Base-by-base conservation (phyloP, 1,140 invertebrate species). In the Choristoneura fumiferana region DNA sequence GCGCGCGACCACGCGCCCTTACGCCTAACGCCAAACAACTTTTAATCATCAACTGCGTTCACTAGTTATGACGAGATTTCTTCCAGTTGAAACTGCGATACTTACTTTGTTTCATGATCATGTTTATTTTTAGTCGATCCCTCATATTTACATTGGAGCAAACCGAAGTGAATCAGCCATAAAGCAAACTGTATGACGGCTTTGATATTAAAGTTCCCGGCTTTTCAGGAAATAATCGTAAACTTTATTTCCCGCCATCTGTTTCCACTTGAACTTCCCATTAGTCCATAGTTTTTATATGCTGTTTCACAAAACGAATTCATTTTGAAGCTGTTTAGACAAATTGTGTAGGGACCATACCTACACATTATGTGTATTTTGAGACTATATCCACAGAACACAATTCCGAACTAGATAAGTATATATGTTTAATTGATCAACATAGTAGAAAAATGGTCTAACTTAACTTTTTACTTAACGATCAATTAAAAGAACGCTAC, bases 41-140 rank as follows among this genome's bases (percentile, higher is more conserved):
- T 77, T 78, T 84, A 83, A 84, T 86, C 77, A 72, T 43, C 69
- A 80, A 76, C 73, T 65, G 76, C 68, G 58, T 78, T 80, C 22
- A 29, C 83, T 84, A 84, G 83, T 84, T 84, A 78, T 12, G 65
- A 79, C 81, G 69, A 78, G 83, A 86, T 84, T 73, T 68, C 69
- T 77, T 59, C 83, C 78, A 84, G 83, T 84, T 84, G 66, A 67
- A 76, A 29, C 22, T 29, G 61, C 63, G 54, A 60, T 57, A 61
- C 35, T 49, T 57, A 61, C 35, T 49, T 34, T 34, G 38, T 34
- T 52, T 45, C 17, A 12, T 56, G 8, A 40, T 56, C 12, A 54
- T 59, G 59, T 60, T 62, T 68, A 68, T 68, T 62, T 64, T 65
- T 65, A 68, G 62, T 59, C 36, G 60, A 60, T 63, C 35, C n/a